These are phyloP conservation scores for Poeciliopsis gracilis DNA, from an alignment of 2,797 vertebrate genomes.

Conservation along the genomic window DNA sequence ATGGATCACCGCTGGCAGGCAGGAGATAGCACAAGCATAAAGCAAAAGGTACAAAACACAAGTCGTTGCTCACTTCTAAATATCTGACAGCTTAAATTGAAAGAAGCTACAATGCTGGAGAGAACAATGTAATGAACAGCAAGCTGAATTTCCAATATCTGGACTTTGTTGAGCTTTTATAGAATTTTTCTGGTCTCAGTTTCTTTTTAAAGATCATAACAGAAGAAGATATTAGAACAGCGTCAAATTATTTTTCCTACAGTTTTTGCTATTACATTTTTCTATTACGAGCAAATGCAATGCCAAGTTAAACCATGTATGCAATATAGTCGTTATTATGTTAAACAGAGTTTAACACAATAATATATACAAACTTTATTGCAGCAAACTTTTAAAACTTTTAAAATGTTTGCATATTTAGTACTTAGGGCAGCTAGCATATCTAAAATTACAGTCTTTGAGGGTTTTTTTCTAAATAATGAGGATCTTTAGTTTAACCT, in stretches of 20 bases:
- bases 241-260: neutral
- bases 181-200: neutral
- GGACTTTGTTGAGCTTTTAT: neutral
- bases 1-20: constrained; percentile 56
- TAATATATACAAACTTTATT: neutral
- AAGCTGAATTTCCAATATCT: neutral
- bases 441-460: neutral
- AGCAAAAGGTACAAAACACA: constrained; percentile 20
- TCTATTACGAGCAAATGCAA: neutral
- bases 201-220: neutral
- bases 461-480: neutral
- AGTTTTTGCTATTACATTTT: neutral
- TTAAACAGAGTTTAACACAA: neutral
- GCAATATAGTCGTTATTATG: neutral
- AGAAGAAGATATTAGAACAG: neutral
- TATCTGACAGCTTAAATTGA: constrained; percentile 18
- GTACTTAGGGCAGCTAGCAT: neutral
- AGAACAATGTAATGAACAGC: constrained; percentile 9
- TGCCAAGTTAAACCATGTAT: neutral
- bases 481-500: neutral
- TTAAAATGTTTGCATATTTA: neutral
- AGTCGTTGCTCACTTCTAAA: constrained; percentile 20
- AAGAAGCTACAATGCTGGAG: constrained; percentile 2
- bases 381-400: neutral
- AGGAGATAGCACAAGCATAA: constrained; percentile 44